phyloP scores from a whole-genome alignment of 2,888 invertebrate species.

The Urechis unicinctus region DNA sequence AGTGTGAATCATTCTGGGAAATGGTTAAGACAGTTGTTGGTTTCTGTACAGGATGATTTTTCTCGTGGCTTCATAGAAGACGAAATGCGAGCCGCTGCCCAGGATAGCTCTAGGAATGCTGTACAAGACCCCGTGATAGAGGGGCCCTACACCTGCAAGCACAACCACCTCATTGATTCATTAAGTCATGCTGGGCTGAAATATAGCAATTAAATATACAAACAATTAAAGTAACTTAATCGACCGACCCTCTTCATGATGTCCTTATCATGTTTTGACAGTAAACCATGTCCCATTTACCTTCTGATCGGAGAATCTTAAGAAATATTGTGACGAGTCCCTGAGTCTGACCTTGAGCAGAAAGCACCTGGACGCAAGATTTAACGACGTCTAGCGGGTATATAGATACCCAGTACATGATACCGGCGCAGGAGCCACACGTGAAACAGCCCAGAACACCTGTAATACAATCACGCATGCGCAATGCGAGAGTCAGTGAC shows the following conservation, averaged over 20 bases:
- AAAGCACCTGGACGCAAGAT: slow-evolving; percentile 80
- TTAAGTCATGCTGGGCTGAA: too few species aligned
- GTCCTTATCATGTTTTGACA: too few species aligned
- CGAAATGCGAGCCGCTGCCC: slow-evolving; percentile 10
- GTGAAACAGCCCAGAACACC: slow-evolving; percentile 3
- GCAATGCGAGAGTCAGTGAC: neutral
- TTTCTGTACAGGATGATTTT: slow-evolving; percentile 1
- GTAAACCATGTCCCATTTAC: too few species aligned
- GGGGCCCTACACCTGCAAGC: slow-evolving; percentile 2
- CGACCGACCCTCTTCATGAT: too few species aligned
- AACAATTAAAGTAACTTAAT: too few species aligned
- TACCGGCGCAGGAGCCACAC: slow-evolving; percentile 5
- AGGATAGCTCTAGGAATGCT: slow-evolving; percentile 6
- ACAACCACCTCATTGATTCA: too few species aligned
- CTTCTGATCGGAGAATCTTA: slow-evolving; percentile 69
- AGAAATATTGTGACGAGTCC: slow-evolving; percentile 47
- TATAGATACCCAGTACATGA: slow-evolving; percentile 70
- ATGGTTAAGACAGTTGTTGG: too few species aligned
- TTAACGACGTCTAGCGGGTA: slow-evolving; percentile 96
- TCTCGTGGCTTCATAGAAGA: slow-evolving; percentile 8
- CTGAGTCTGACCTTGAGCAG: slow-evolving; percentile 20
- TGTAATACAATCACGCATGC: neutral
- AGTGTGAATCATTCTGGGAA: too few species aligned
- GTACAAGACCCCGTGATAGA: slow-evolving; percentile 7
- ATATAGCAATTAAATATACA: neutral